Evolutionary conservation across 2,797 vertebrate species (phyloP), one percentile per base, ranked within the genome.

Genomic region (Paedocypris micromegethes): DNA sequence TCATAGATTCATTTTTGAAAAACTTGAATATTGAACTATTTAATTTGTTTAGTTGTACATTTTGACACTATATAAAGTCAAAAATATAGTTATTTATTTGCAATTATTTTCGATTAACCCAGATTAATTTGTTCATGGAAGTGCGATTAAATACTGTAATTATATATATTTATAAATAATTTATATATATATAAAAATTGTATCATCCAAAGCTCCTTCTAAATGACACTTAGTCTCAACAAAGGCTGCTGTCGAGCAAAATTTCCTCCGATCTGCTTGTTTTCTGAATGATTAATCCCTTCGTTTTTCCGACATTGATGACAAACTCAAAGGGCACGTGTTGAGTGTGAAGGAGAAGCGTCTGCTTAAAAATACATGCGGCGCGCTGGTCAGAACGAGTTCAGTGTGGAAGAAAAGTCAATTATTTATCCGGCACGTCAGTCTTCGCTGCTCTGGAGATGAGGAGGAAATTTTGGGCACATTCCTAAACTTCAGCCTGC

Each of bases 261-360:
- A 40, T 53, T 44, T n/a, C 3, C 5, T n/a, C 9, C 23, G 6
- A 49, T 53, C 7, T 47, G 52, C 41, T 44, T 49, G 52, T 49
- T 56, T 69, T 53, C 7, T 55, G 58, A 69, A 55, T 37, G 45
- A 69, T 69, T 48, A 4, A 55, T 59, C 23, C 23, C 23, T 52
- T 47, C 0, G 8, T 7, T 8, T 59, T 8, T 58, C 46, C 59
- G 59, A 70, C 45, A 60, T 4, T 44, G 45, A 47, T 49, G 56
- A 70, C 44, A 49, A 50, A 63, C 39, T 43, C 8, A 51, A 43
- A 41, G 53, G 8, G 9, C 2, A 9, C 4, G 49, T 5, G 2
- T 3, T 2, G n/a, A 42, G 38, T 1, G 4, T 23, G 46, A 39
- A 3, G 3, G 23, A 68, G 37, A 44, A 68, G 54, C 5, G 47